Percentiles rank a stretch among this genome's conserved stretches.
Evolutionary conservation across 2,797 vertebrate species (phyloP).

Genomic region (Tokudaia muenninki): DNA sequence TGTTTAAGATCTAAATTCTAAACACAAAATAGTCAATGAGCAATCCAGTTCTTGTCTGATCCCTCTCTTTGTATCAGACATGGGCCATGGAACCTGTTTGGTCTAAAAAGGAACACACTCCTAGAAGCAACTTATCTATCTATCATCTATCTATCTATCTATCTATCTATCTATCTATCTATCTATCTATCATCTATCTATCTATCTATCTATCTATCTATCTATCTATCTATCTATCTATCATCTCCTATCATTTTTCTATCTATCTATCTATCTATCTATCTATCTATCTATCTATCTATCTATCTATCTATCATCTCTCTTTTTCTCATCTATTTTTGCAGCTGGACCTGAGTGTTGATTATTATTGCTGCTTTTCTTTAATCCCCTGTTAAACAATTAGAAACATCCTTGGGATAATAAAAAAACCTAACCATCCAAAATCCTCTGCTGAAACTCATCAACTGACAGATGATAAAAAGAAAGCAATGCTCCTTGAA

Average conservation of each 20-base stretch:
- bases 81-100: neutral
- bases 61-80: neutral
- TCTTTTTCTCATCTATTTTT: neutral
- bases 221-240: too few species aligned
- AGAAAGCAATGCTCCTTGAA: neutral
- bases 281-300: neutral
- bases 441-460: neutral
- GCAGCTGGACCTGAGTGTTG: neutral
- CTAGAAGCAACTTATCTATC: neutral
- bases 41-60: neutral
- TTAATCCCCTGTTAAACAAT: neutral
- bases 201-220: neutral
- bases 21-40: neutral
- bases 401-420: neutral
- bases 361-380: neutral
- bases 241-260: too few species aligned
- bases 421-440: slow-evolving; percentile 16
- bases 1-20: slow-evolving; percentile 8
- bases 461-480: neutral
- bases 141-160: neutral
- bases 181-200: neutral
- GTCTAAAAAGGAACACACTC: neutral
- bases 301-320: neutral
- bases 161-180: neutral
- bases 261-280: neutral